Percentiles rank a stretch among this genome's conserved stretches.
Conservation (phyloP, 1,140 invertebrate genomes). For the Theocolax elegans region DNA sequence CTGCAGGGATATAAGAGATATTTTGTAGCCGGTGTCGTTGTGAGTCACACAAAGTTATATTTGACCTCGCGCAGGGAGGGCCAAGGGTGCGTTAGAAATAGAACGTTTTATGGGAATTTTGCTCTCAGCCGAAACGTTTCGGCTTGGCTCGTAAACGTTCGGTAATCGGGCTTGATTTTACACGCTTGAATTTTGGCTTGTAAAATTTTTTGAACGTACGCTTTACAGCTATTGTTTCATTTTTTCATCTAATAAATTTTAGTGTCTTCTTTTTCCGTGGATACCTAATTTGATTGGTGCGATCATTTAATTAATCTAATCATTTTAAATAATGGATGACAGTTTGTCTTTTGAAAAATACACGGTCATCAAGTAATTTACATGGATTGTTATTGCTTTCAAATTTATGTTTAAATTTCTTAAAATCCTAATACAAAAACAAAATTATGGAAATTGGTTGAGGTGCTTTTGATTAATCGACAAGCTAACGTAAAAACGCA, state of each 20-base stretch:
- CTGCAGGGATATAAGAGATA: neutral
- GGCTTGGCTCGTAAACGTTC: neutral
- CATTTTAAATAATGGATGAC: no score
- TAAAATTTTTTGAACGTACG: neutral
- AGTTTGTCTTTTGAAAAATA: no score
- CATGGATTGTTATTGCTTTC: no score
- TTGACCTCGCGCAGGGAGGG: conserved; percentile 8
- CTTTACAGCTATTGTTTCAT: neutral
- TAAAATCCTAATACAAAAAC: no score
- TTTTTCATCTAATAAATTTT: neutral
- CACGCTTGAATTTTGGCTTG: neutral
- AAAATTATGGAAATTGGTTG: no score
- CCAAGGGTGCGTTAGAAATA: conserved; percentile 34
- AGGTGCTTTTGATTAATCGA: no score
- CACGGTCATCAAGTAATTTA: no score
- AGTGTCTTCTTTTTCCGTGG: no score
- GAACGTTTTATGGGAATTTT: conserved; percentile 31
- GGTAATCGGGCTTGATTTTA: neutral
- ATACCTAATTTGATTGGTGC: no score
- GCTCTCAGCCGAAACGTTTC: neutral
- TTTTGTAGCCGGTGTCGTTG: neutral
- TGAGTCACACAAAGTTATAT: conserved; percentile 16
- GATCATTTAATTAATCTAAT: no score
- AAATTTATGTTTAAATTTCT: no score
- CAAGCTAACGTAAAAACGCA: no score